Base-by-base conservation (phyloP, 2,797 vertebrate genomes). In the Phataginus tricuspis region DNA sequence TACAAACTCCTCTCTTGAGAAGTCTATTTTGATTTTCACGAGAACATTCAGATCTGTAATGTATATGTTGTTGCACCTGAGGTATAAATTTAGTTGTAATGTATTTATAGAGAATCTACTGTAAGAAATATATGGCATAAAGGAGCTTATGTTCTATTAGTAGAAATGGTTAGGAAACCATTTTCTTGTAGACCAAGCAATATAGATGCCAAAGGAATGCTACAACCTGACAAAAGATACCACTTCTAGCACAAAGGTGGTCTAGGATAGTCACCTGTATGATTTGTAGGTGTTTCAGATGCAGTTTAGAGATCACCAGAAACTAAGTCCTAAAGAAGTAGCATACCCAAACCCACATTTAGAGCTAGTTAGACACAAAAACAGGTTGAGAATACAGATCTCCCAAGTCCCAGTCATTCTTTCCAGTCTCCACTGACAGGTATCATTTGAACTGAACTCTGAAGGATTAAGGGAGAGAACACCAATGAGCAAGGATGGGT, bases 21-120 rank as follows among this genome's bases (percentile, higher is more conserved):
- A 87, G 49, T 29, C 51, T 31, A 78, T 86, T 83, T 82, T 83
- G 45, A 77, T 87, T 64, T 94, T 83, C 72, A 93, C 25, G 25
- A 59, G 5, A 86, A 25, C 51, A 49, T 57, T 57, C 31, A 64
- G 25, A 71, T 72, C 86, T 91, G 7, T 55, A 34, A 1, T 45
- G 12, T 83, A 9, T 78, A 29, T 66, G 34, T 79, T 78, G 45
- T 37, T 61, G 21, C 19, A 57, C 19, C 29, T 31, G 7, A 0
- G 31, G 37, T 91, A 25, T 71, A 79, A 61, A 51, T 55, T 39
- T 75, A 42, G 10, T 74, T 42, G 12, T 49, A 10, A 14, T 29
- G 12, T 83, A 9, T 66, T 64, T 79, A 37, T 59, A 64, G 29
- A 69, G 42, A 68, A 31, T 84, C 16, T 87, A 7, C 57, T 74